Percentiles rank a stretch among this genome's conserved stretches.
Evolutionary conservation across 2,888 invertebrate species (phyloP).

Genomic region (Hirtodrosophila duncani): DNA sequence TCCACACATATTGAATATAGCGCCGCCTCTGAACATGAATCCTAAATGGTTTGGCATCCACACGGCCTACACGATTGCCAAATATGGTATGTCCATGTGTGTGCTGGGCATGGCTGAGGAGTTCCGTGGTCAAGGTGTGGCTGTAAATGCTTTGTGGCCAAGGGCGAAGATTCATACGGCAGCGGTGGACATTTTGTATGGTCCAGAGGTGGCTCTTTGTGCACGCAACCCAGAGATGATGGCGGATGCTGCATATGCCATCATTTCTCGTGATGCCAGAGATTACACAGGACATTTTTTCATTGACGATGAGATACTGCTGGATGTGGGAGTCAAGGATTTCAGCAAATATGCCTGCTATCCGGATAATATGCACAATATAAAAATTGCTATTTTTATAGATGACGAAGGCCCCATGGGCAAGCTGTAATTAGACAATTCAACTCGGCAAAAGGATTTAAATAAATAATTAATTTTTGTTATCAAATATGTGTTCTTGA

Average conservation of each 20-base stretch:
- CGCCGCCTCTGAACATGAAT: conserved; percentile 94
- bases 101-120: conserved; percentile 98
- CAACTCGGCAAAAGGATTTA: too few relatives aligned
- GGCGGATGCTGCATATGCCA: conserved; percentile 76
- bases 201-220: conserved; percentile 73
- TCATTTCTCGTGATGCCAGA: conserved; percentile 83
- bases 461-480: neutral
- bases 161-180: conserved; percentile 94
- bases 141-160: conserved; percentile 98
- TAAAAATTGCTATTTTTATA: conserved; percentile 93
- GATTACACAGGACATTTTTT: conserved; percentile 92
- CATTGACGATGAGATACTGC: conserved; percentile 93
- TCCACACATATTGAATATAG: conserved; percentile 95
- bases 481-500: too few relatives aligned
- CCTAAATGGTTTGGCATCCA: conserved; percentile 92
- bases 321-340: conserved; percentile 88
- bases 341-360: conserved; percentile 90
- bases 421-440: conserved; percentile 61
- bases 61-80: conserved; percentile 98
- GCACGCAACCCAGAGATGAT: conserved; percentile 76
- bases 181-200: conserved; percentile 91
- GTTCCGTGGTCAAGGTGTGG: conserved; percentile 88
- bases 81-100: conserved; percentile 99
- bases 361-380: conserved; percentile 83
- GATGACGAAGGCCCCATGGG: conserved; percentile 73